A percentile compares a stretch with the other conserved stretches of the same genome.
These are phyloP conservation scores for Cephonodes hylas DNA, from an alignment of 2,888 invertebrate species.

Conservation along the genomic window DNA sequence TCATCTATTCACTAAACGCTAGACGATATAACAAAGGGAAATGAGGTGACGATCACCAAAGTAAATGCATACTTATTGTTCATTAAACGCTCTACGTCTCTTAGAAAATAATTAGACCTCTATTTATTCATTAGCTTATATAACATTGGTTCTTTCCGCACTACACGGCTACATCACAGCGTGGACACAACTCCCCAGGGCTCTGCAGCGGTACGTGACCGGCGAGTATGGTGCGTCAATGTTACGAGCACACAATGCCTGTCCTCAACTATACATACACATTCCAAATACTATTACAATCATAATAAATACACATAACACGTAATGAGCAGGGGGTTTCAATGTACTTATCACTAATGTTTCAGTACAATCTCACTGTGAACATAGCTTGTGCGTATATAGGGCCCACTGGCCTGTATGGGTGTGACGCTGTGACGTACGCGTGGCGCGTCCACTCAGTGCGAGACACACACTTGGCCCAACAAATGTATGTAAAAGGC, in stretches of 20 bases:
- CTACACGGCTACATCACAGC: slow-evolving; percentile 43
- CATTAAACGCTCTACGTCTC: slow-evolving; percentile 46
- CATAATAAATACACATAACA: not conserved
- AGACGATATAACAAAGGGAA: slow-evolving; percentile 43
- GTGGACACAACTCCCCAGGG: slow-evolving; percentile 28
- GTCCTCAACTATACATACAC: not conserved
- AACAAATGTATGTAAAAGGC: not conserved
- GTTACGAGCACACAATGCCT: not conserved
- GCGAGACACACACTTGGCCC: not conserved
- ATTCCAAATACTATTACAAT: not conserved
- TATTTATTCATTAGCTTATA: slow-evolving; percentile 58
- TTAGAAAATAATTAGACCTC: slow-evolving; percentile 59
- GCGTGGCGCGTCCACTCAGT: not conserved
- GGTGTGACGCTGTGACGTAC: not conserved
- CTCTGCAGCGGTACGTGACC: too few relatives aligned
- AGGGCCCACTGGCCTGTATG: not conserved
- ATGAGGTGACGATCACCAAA: slow-evolving; percentile 54
- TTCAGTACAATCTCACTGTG: not conserved
- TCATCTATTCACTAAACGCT: slow-evolving; percentile 46
- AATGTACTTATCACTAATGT: not conserved
- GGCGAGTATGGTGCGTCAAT: not conserved
- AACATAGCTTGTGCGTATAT: slow-evolving; percentile 6
- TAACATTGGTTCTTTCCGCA: slow-evolving; percentile 69
- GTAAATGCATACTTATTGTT: slow-evolving; percentile 45
- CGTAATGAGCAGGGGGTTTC: too few relatives aligned